Evolutionary conservation across 2,113 vertebrate genomes (phyloP).

Genomic region (Setophaga petechia): DNA sequence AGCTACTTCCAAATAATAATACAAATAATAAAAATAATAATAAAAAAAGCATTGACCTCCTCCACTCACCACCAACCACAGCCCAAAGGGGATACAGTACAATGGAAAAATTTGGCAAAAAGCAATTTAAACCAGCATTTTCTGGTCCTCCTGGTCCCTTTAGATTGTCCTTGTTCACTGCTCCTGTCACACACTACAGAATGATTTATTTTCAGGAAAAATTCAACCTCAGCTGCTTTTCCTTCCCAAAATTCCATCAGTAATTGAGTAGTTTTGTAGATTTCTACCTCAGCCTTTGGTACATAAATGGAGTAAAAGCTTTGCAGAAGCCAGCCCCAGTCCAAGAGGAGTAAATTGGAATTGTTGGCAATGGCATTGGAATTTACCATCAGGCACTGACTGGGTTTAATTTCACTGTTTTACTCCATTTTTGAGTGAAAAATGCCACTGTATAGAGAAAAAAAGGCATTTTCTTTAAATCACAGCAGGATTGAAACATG

Average conservation of each 20-base stretch:
- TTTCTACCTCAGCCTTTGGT: background rate
- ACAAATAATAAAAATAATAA: background rate
- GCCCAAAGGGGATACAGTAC: background rate
- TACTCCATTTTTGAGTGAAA: background rate
- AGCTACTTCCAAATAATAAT: background rate
- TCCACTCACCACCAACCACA: background rate
- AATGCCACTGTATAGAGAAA: background rate
- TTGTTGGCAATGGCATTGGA: background rate
- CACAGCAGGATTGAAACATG: background rate
- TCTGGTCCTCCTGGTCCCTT: background rate
- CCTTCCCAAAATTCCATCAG: background rate
- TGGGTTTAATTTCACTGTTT: background rate
- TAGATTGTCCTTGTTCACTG: background rate
- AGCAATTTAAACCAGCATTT: background rate
- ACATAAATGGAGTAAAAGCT: background rate
- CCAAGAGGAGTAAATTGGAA: background rate
- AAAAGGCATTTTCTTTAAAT: background rate
- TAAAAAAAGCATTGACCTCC: background rate
- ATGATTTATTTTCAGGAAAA: background rate
- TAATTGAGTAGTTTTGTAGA: background rate
- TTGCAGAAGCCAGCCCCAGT: background rate
- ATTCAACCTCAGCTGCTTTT: background rate
- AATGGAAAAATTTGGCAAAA: background rate
- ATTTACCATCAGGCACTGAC: background rate
- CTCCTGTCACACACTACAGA: background rate